These are phyloP conservation scores for Pocillopora meandrina DNA, from an alignment of 92 coral and sea anemone genomes.

Conservation along the genomic window DNA sequence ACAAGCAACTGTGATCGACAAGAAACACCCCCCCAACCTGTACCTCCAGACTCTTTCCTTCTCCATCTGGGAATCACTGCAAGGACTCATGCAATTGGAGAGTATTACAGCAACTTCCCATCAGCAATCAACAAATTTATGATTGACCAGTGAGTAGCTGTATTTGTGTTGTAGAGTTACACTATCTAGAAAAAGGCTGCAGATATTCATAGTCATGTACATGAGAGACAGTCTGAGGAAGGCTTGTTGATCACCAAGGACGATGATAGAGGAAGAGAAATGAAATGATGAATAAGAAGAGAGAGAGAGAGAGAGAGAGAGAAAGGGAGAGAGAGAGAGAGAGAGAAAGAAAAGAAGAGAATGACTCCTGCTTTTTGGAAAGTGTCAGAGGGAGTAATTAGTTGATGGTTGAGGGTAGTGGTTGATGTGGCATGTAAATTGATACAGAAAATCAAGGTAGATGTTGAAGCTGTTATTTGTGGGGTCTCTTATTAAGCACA, in stretches of 20 bases:
- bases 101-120: slow-evolving; percentile 67
- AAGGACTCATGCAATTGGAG: slow-evolving; percentile 81
- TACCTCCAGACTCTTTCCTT: slow-evolving; percentile 89
- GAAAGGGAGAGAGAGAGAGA: background rate
- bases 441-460: too few relatives aligned
- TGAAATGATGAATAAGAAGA: too few relatives aligned
- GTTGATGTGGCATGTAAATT: too few relatives aligned
- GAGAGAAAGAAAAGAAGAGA: too few relatives aligned
- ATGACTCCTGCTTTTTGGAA: too few relatives aligned
- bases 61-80: slow-evolving; percentile 92
- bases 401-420: too few relatives aligned
- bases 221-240: background rate
- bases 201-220: background rate
- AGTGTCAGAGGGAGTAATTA: too few relatives aligned
- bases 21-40: slow-evolving; percentile 59
- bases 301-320: too few relatives aligned
- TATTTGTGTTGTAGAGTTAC: too few relatives aligned
- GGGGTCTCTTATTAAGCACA: too few relatives aligned
- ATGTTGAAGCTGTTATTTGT: too few relatives aligned
- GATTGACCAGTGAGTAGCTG: slow-evolving; percentile 75
- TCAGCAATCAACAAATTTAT: slow-evolving; percentile 60
- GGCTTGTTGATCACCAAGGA: background rate
- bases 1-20: slow-evolving; percentile 22
- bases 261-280: too few relatives aligned
- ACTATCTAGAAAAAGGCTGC: background rate